Evolutionary conservation across 2,888 invertebrate genomes (phyloP), one percentile per base, ranked within the genome.

Genomic region (Molanna angustata): DNA sequence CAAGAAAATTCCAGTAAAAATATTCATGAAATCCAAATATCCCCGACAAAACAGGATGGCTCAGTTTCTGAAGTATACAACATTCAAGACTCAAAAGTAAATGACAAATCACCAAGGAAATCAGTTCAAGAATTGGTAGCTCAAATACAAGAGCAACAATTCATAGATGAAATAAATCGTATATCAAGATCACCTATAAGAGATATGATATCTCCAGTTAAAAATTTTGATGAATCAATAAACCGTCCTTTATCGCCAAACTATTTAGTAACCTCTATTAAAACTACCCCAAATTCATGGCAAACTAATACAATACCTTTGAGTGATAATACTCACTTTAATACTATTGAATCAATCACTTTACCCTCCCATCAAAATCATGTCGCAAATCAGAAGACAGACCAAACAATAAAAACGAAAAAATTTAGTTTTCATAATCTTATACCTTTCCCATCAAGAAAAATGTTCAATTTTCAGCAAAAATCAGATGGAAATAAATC

Each of bases 121-220:
- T 79, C 81, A 1, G 84, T 84, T 0, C 83, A 82, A 62, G 83
- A 83, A 63, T 67, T 84, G 60, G 82, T 83, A 18, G 83, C 82
- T 1, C 76, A 78, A 64, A 80, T 82, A 7, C 83, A 84, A 65
- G 73, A 72, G 20, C 70, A 78, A 46, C 73, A 74, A 47, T 39
- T 56, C 9, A 40, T 58, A 11, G 58, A 58, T 49, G 58, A 58
- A 52, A 49, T 58, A 13, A 46, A 58, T 18, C 40, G 51, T 9
- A 44, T 46, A 18, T 58, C 58, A 18, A 37, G 58, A 31, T 58
- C 56, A 20, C 55, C 55, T 3, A 37, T 48, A 16, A 45, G 53
- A 45, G 56, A 58, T 17, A 31, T 49, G 13, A 56, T 35, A 16
- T 51, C 52, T 16, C 51, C 56, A 1, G 49, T 40, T 6, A 49